A percentile compares a stretch with the other conserved stretches of the same genome.
Conservation (phyloP, 92 coral and sea anemone genomes). For the Porites lobata region DNA sequence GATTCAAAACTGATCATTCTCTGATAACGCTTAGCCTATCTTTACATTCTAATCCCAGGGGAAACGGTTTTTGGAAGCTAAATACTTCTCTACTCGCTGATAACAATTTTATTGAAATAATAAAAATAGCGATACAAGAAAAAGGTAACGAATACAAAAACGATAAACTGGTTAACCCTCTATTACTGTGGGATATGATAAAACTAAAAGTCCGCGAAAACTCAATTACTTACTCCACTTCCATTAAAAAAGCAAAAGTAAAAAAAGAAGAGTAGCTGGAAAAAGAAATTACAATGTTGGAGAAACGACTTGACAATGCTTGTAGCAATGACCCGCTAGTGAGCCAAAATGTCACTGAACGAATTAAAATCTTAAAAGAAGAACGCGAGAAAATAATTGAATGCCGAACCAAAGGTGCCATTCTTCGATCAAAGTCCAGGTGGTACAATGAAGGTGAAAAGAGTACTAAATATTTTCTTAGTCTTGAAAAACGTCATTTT, state of each 20-base stretch:
- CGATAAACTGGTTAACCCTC: not conserved
- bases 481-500: not conserved
- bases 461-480: not conserved
- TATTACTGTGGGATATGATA: no score
- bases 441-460: conserved; percentile 31
- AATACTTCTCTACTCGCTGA: no score
- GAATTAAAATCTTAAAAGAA: not conserved
- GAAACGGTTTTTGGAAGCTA: no score
- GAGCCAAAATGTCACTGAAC: not conserved
- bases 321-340: not conserved
- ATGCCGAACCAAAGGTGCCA: conserved; percentile 27
- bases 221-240: conserved; percentile 21
- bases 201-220: conserved; percentile 14
- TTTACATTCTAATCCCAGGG: no score
- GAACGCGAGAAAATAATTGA: conserved; percentile 1
- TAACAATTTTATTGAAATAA: no score
- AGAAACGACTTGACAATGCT: not conserved
- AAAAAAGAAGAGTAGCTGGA: not conserved
- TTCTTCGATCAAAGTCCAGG: not conserved
- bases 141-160: not conserved
- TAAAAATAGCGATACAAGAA: no score
- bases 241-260: conserved; percentile 1
- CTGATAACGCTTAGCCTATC: no score
- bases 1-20: no score
- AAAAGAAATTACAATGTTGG: no score